phyloP scores from a whole-genome alignment of 1,140 invertebrate genomes.

The Mizuhopecten yessoensis region DNA sequence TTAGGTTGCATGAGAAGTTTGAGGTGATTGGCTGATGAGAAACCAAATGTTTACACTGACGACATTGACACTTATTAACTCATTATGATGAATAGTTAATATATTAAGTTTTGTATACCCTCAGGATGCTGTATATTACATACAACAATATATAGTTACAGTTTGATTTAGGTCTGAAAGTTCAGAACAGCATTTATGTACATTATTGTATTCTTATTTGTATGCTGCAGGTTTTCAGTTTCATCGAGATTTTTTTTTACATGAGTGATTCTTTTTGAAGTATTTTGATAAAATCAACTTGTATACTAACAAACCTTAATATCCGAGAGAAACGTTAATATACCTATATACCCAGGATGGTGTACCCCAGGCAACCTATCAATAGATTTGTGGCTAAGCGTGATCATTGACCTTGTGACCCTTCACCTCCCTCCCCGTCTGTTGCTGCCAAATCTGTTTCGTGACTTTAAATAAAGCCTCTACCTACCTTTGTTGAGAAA shows the following conservation, averaged over 20 bases:
- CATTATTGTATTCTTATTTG: neutral
- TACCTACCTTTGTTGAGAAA: neutral
- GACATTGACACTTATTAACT: neutral
- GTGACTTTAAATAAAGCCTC: too few relatives aligned
- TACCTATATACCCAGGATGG: neutral
- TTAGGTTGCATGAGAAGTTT: slow-evolving; percentile 26
- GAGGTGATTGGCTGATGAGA: slow-evolving; percentile 12
- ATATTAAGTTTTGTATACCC: neutral
- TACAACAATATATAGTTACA: neutral
- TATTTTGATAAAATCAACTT: neutral
- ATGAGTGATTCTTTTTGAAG: too few relatives aligned
- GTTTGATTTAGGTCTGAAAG: neutral
- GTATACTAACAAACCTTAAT: neutral
- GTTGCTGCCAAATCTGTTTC: too few relatives aligned
- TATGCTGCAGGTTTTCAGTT: too few relatives aligned
- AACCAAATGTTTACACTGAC: neutral
- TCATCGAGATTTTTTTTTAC: too few relatives aligned
- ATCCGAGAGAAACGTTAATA: neutral
- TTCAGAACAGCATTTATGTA: neutral
- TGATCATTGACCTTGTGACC: neutral
- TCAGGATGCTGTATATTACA: neutral
- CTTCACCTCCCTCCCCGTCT: neutral
- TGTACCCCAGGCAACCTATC: neutral
- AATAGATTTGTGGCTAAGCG: too few relatives aligned
- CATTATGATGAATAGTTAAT: neutral